Evolutionary conservation across 2,797 vertebrate species (phyloP).

Genomic region (Hippopotamyrus pictus): DNA sequence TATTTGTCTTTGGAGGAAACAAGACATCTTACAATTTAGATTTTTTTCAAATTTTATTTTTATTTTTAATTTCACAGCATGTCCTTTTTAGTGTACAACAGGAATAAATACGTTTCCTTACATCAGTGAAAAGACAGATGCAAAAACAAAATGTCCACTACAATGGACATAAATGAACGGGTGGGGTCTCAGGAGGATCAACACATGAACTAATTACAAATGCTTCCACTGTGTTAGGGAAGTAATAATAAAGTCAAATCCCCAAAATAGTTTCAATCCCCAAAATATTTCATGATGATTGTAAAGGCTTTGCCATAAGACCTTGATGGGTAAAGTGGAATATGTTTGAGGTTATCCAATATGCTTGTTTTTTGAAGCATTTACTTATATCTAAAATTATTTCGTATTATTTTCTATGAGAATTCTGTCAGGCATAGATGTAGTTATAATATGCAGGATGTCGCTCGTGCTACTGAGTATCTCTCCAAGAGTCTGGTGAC

Average conservation of each 20-base stretch:
- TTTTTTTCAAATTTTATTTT: too few species aligned
- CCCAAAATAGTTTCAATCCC: constrained; percentile 10
- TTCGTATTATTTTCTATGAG: neutral
- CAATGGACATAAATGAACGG: too few species aligned
- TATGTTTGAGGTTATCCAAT: neutral
- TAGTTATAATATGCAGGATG: neutral
- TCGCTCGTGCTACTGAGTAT: neutral
- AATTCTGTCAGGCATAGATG: neutral
- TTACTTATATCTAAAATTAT: neutral
- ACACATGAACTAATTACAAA: neutral
- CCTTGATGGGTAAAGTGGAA: neutral
- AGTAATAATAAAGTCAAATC: constrained; percentile 1
- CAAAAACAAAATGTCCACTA: too few species aligned
- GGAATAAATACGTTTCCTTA: too few species aligned
- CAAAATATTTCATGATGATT: neutral
- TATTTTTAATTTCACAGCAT: too few species aligned
- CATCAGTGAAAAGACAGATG: too few species aligned
- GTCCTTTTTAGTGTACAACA: too few species aligned
- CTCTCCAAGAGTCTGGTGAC: constrained; percentile 4
- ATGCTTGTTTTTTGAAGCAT: neutral
- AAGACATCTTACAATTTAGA: too few species aligned
- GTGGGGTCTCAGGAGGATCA: too few species aligned
- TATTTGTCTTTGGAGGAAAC: too few species aligned
- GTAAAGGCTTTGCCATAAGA: neutral
- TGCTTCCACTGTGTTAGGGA: neutral